These are phyloP conservation scores for Recurvirostra avosetta DNA, from an alignment of 2,113 vertebrate species.

Conservation along the genomic window DNA sequence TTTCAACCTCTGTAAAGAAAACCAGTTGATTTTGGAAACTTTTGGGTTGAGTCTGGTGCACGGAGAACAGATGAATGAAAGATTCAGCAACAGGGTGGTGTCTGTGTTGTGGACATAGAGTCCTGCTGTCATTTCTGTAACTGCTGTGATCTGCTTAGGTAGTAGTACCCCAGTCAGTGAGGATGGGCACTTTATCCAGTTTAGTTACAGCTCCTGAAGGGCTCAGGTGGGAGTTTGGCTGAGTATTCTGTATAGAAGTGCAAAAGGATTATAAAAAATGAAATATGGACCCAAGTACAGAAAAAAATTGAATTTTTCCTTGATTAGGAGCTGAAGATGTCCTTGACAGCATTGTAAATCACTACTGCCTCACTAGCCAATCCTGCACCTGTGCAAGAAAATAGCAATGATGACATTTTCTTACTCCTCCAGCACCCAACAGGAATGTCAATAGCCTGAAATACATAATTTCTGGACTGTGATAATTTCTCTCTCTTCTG, in stretches of 20 bases:
- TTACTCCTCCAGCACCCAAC: not conserved
- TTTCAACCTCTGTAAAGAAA: not conserved
- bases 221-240: not conserved
- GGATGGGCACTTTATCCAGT: not conserved
- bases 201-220: not conserved
- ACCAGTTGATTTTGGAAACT: not conserved
- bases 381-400: not conserved
- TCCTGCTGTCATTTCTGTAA: not conserved
- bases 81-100: accelerated
- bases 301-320: not conserved
- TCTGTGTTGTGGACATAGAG: accelerated
- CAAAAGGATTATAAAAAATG: slow-evolving; percentile 10
- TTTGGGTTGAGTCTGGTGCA: not conserved
- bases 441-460: not conserved
- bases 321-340: slow-evolving; percentile 32
- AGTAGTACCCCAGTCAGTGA: not conserved
- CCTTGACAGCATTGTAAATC: slow-evolving; percentile 28
- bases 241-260: not conserved
- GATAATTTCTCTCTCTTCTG: not conserved
- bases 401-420: not conserved
- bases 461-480: not conserved
- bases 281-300: not conserved
- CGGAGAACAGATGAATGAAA: not conserved
- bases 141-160: not conserved
- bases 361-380: not conserved